Percentiles rank a stretch among this genome's conserved stretches.
phyloP scores from a whole-genome alignment of 2,113 vertebrate genomes.

The Calypte anna region DNA sequence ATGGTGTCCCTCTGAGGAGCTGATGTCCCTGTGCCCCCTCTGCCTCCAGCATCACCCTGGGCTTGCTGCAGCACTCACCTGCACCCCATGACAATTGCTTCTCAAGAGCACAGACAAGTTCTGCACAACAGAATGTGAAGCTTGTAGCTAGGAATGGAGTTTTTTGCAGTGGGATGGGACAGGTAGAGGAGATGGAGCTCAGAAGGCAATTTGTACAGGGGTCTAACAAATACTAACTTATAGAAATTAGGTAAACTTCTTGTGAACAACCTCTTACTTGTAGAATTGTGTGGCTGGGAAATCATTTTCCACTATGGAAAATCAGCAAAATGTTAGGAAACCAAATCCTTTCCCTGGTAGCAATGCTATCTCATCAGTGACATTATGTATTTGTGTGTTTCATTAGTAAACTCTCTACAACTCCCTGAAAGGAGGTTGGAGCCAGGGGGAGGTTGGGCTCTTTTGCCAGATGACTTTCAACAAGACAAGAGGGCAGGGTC shows the following conservation, averaged over 20 bases:
- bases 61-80: background rate
- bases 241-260: background rate
- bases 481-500: too few relatives aligned
- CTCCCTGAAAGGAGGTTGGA: too few relatives aligned
- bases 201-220: background rate
- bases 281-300: background rate
- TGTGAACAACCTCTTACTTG: background rate
- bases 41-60: rapidly evolving
- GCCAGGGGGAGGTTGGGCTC: too few relatives aligned
- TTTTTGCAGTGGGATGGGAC: background rate
- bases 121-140: background rate
- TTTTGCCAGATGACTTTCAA: too few relatives aligned
- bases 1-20: too few relatives aligned
- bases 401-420: too few relatives aligned
- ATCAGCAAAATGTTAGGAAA: background rate
- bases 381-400: background rate
- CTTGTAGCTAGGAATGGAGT: background rate
- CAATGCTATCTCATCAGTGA: rapidly evolving
- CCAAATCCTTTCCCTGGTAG: background rate
- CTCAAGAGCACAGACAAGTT: background rate
- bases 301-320: background rate
- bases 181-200: rapidly evolving
- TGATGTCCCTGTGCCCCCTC: background rate
- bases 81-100: background rate
- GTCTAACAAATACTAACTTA: background rate